Conservation (phyloP, 2,113 vertebrate species). For the Podarcis muralis region DNA sequence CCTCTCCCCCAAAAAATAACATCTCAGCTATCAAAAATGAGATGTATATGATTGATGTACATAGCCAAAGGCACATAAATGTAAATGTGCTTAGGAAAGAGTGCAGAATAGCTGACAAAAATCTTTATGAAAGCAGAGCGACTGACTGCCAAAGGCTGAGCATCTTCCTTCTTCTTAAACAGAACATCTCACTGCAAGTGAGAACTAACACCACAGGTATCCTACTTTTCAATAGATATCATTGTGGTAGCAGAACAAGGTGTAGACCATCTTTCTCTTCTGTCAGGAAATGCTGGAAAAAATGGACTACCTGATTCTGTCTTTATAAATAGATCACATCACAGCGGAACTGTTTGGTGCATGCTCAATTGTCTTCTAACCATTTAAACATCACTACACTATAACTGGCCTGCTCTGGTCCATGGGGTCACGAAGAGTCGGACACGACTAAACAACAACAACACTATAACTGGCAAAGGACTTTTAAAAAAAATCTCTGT, state of each 20-base stretch:
- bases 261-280: neutral
- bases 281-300: neutral
- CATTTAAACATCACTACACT: neutral
- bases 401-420: neutral
- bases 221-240: neutral
- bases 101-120: too few relatives aligned
- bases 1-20: neutral
- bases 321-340: neutral
- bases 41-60: neutral
- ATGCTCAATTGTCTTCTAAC: neutral
- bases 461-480: neutral
- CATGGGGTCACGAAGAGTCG: too few relatives aligned
- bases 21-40: neutral
- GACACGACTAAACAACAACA: too few relatives aligned
- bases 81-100: neutral
- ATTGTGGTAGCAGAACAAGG: neutral
- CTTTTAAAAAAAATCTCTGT: too few relatives aligned
- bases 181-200: neutral
- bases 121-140: neutral
- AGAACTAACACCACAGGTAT: neutral
- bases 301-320: neutral
- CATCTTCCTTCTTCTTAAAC: neutral
- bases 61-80: neutral
- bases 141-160: neutral
- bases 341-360: too few relatives aligned